A percentile compares a stretch with the other conserved stretches of the same genome.
Conservation (phyloP, 2,797 vertebrate species). For the Pelobates cultripes region DNA sequence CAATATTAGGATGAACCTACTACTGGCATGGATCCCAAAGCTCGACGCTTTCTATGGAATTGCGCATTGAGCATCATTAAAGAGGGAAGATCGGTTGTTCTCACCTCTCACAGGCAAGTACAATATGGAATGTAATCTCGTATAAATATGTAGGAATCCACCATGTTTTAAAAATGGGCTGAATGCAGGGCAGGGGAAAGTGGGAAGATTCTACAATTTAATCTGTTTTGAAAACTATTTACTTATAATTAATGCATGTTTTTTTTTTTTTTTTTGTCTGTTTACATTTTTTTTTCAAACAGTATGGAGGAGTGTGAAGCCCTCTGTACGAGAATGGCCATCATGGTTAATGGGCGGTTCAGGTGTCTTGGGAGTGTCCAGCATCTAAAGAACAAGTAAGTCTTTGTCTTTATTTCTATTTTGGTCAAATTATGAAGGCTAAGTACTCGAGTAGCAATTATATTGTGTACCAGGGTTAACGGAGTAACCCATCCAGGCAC, state of each 20-base stretch:
- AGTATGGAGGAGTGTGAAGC: conserved; percentile 99
- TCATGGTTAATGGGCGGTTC: conserved; percentile 97
- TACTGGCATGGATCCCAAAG: conserved; percentile 96
- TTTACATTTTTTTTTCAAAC: conserved; percentile 27
- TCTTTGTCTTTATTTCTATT: neutral
- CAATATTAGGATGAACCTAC: conserved; percentile 89
- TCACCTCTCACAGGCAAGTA: conserved; percentile 91
- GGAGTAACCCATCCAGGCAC: too few species aligned
- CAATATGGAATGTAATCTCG: neutral
- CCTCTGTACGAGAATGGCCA: conserved; percentile 95
- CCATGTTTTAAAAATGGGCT: neutral
- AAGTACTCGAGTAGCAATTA: too few species aligned
- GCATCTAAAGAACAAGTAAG: conserved; percentile 94
- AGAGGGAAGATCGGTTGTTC: conserved; percentile 91
- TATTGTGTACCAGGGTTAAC: too few species aligned
- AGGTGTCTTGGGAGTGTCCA: conserved; percentile 96
- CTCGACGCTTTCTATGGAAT: conserved; percentile 94
- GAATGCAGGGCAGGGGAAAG: too few species aligned
- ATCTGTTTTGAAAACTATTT: too few species aligned
- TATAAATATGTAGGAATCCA: neutral
- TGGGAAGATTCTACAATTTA: too few species aligned
- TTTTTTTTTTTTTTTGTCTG: neutral
- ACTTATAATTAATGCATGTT: too few species aligned
- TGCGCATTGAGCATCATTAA: conserved; percentile 91
- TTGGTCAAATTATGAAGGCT: too few species aligned